Conservation (phyloP, 2,888 invertebrate species). For the Prostheceraeus crozeri region DNA sequence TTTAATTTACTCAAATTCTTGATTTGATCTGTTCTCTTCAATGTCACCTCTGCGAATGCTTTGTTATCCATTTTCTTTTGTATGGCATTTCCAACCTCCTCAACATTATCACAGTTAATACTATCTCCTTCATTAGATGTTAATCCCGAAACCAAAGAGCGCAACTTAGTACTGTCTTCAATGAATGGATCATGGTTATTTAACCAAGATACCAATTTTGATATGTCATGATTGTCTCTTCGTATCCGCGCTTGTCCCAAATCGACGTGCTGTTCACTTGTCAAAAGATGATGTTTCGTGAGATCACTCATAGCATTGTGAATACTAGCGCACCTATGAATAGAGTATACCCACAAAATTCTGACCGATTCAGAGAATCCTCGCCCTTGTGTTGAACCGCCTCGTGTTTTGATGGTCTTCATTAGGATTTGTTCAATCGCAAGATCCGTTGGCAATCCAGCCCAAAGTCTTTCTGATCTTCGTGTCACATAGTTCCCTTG, state of each 20-base stretch:
- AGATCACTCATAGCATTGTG: conserved; percentile 23
- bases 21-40: conserved; percentile 14
- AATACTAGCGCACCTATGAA: conserved; percentile 13
- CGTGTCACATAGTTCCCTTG: conserved; percentile 40
- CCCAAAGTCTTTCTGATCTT: conserved; percentile 42
- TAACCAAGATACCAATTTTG: background rate
- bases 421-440: conserved; percentile 44
- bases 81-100: conserved; percentile 4
- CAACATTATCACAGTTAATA: conserved; percentile 7
- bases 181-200: conserved; percentile 14
- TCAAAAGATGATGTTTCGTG: conserved; percentile 11
- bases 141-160: conserved; percentile 13
- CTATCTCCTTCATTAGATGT: conserved; percentile 6
- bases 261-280: conserved; percentile 10
- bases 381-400: conserved; percentile 42
- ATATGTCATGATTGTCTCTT: conserved; percentile 6
- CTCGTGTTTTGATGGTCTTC: conserved; percentile 42
- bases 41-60: conserved; percentile 4
- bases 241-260: background rate
- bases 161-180: background rate
- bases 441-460: conserved; percentile 43
- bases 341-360: conserved; percentile 13
- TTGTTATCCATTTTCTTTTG: conserved; percentile 23
- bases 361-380: conserved; percentile 39
- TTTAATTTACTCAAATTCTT: conserved; percentile 9